Base-by-base conservation (phyloP, 2,797 vertebrate species). In the Myoxocephalus aenaeus region DNA sequence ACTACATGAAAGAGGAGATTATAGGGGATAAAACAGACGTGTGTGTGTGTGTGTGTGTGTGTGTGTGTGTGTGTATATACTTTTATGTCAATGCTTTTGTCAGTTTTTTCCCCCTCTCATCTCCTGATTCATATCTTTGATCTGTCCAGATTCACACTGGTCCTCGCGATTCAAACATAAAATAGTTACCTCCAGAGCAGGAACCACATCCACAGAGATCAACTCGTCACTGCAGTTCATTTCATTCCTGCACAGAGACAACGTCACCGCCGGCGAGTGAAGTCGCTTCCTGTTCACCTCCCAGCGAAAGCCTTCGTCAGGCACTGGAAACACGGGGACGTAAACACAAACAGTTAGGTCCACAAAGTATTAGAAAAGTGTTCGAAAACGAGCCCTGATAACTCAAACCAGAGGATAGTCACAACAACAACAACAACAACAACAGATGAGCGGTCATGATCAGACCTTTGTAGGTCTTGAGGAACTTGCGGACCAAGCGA, bases 171-270 rank as follows among this genome's bases (percentile, higher is more conserved):
- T 14, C 32, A 56, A 4, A 12, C 7, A 22, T 10, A 3, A 46
- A 11, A 25, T 27, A 25, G 14, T 51, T 32, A 88, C 91, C 88
- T 96, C 48, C 83, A 98, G 85, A 34, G 96, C 92, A 63, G 96
- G 91, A 77, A 96, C 96, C 77, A 98, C 87, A 34, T 97, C 97
- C 86, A 97, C 87, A 0, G 96, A 96, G 90, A 97, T 94, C 40
- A 90, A 69, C 56, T 90, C 73, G 14, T 72, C 65, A 18, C 86
- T 83, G 3, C 77, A 32, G n/a, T n/a, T n/a, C n/a, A 77, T 69
- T 7, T 90, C 85, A 11, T 40, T 75, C 80, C 92, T 93, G 54
- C 81, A 87, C 74, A 97, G 91, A 27, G 94, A 89, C 73, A 98
- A 89, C 5, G 96, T 97, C 83, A 97, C 93, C 17, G 96, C 96